These are phyloP conservation scores for Rhea americana DNA, from an alignment of 2,113 vertebrate genomes.

Conservation along the genomic window DNA sequence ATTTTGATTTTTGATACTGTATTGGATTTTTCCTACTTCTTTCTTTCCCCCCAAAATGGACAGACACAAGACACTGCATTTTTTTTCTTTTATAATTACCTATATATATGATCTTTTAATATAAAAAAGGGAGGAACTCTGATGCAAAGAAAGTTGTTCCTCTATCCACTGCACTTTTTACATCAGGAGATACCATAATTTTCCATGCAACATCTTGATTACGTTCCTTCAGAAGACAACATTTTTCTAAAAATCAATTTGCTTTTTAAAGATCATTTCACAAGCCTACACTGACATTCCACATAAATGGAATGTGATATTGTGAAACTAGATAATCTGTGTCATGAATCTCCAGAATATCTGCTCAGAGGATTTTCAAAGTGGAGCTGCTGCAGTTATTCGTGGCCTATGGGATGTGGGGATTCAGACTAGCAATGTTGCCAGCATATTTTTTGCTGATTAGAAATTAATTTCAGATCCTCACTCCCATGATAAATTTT, in stretches of 20 bases:
- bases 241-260: constrained; percentile 61
- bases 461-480: constrained; percentile 49
- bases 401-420: constrained; percentile 18
- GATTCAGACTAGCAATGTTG: constrained; percentile 11
- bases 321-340: constrained; percentile 40
- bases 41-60: background rate
- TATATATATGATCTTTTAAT: background rate
- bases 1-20: background rate
- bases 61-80: background rate
- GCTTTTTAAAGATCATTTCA: constrained; percentile 51
- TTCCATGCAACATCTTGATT: background rate
- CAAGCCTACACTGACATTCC: constrained; percentile 53
- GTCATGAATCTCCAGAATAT: background rate
- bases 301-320: background rate
- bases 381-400: constrained; percentile 8
- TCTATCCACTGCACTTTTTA: background rate
- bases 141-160: background rate
- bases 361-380: background rate
- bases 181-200: background rate
- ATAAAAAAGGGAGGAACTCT: background rate
- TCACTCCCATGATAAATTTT: constrained; percentile 26
- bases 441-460: constrained; percentile 40
- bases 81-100: background rate
- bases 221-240: background rate
- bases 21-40: background rate